A percentile compares a stretch with the other conserved stretches of the same genome.
phyloP scores from a whole-genome alignment of 2,888 invertebrate species.

The Pyrrhosoma nymphula region DNA sequence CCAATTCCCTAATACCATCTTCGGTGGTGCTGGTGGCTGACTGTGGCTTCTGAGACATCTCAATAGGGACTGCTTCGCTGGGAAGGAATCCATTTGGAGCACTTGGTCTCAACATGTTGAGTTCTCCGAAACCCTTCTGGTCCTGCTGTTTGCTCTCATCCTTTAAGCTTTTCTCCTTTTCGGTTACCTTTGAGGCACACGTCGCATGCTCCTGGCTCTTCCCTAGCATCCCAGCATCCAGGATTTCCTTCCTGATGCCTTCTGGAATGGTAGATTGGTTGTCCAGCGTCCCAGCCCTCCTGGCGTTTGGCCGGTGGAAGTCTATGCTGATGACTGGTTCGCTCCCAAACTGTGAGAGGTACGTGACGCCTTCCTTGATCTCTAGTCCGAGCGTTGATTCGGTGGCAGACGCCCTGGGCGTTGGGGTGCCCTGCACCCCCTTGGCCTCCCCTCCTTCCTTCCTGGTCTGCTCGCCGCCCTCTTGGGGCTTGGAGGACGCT shows the following conservation, averaged over 20 bases:
- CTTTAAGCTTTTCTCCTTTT: neutral
- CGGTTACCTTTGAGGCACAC: neutral
- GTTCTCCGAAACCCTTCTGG: neutral
- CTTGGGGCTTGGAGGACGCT: neutral
- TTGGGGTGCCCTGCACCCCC: neutral
- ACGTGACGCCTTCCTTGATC: slow-evolving; percentile 28
- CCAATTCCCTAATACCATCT: neutral
- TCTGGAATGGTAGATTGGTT: slow-evolving; percentile 1
- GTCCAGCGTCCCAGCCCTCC: slow-evolving; percentile 50
- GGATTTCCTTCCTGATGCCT: neutral
- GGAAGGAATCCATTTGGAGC: slow-evolving; percentile 38
- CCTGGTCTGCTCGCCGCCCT: neutral
- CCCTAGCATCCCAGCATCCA: neutral
- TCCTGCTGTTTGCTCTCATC: neutral
- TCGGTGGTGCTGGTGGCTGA: neutral
- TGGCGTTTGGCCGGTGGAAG: slow-evolving; percentile 35
- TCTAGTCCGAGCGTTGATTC: neutral
- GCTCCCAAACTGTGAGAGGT: slow-evolving; percentile 46
- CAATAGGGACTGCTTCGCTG: neutral
- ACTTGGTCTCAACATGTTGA: neutral
- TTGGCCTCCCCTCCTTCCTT: neutral
- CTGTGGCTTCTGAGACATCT: neutral
- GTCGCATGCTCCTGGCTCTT: neutral
- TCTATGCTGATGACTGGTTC: slow-evolving; percentile 50
- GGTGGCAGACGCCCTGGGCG: neutral